Base-by-base conservation (phyloP, 2,797 vertebrate species). In the Jordanella pulchra region DNA sequence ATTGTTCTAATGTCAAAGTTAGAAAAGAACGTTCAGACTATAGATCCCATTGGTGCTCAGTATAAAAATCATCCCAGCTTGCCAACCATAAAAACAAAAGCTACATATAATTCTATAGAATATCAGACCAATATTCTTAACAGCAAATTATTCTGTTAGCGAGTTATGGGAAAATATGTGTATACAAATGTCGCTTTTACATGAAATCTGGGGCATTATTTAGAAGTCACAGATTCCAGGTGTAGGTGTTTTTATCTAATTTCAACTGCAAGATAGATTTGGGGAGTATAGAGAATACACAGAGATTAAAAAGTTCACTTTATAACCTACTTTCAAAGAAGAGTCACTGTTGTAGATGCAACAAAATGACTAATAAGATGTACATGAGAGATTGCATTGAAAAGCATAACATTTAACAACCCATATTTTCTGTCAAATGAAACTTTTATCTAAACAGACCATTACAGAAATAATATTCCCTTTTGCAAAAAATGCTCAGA, bases 1-100 rank as follows among this genome's bases (percentile, higher is more conserved):
- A 85, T 92, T 91, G 86, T 92, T 87, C 86, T 89, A 88, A 85
- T 84, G 90, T 92, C 89, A 90, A 85, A 85, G 86, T 90, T 85
- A 84, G 85, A 90, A 90, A 72, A 75, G 82, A 84, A 83, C 80
- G 85, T 82, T 87, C 67, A 81, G 67, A 39, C 79, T 85, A 78
- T 85, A 87, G 67, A 81, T 76, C 83, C 82, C 69, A 75, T 85
- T 86, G 78, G 78, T 91, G 72, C 87, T 88, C 78, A 71, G 82
- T 65, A 55, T 72, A 78, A 91, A 87, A 88, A 88, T 90, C 83
- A 84, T 74, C 67, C 77, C 65, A 42, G 32, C 77, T 79, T 77
- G 30, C 58, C 78, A 65, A 69, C 72, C 77, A 42, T 63, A 64
- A 67, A 73, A 68, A 10, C 80, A 39, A 39, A 7, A n/a, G n/a